Percentiles rank a stretch among this genome's conserved stretches.
Conservation (phyloP, 2,113 vertebrate genomes). For the Nibea coibor region DNA sequence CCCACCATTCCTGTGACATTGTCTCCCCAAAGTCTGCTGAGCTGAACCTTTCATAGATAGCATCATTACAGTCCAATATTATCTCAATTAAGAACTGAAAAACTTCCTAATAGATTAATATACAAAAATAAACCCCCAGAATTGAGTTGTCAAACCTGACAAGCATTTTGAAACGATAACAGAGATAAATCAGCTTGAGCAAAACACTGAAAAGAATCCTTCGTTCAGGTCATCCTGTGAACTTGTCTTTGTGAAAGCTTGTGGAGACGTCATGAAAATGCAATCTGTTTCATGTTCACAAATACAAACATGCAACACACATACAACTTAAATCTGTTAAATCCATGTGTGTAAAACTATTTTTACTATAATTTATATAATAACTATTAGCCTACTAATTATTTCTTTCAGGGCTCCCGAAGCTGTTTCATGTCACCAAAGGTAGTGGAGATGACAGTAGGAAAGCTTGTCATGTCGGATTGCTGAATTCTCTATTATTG, state of each 20-base stretch:
- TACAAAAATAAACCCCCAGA: constrained; percentile 20
- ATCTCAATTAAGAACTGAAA: background rate
- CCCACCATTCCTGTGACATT: constrained; percentile 31
- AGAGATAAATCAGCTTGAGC: constrained; percentile 18
- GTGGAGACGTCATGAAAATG: constrained; percentile 16
- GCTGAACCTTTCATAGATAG: background rate
- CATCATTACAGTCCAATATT: background rate
- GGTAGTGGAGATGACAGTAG: background rate
- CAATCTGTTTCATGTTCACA: constrained; percentile 7
- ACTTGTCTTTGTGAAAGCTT: constrained; percentile 35
- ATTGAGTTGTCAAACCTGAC: constrained; percentile 37
- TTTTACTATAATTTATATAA: no score
- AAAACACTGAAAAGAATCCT: constrained; percentile 11
- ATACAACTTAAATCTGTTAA: constrained; percentile 1
- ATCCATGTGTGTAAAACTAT: background rate
- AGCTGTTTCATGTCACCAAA: background rate
- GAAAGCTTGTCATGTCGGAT: background rate
- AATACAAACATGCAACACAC: constrained; percentile 18
- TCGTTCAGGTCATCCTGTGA: constrained; percentile 42
- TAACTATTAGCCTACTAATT: no score
- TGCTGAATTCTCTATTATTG: background rate
- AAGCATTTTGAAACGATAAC: constrained; percentile 31
- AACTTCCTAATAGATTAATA: background rate
- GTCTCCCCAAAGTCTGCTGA: constrained; percentile 18
- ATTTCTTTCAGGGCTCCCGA: background rate